Conservation (phyloP, 2,888 invertebrate genomes). For the Brachyopa scutellaris region DNA sequence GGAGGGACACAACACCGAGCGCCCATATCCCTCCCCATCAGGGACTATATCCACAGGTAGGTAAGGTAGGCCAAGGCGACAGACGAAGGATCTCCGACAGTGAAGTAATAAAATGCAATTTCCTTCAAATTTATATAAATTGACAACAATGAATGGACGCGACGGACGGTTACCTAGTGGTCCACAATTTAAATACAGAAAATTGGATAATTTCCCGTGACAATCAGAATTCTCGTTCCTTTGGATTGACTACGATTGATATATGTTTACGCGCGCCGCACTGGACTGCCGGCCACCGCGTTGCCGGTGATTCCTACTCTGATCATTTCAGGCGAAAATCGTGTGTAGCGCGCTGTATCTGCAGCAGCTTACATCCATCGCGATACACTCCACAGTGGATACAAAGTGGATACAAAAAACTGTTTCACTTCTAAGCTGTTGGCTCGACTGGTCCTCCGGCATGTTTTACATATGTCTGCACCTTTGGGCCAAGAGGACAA, state of each 20-base stretch:
- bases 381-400: constrained; percentile 50
- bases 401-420: constrained; percentile 71
- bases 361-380: constrained; percentile 59
- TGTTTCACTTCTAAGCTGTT: constrained; percentile 70
- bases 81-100: constrained; percentile 55
- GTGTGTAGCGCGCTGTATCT: constrained; percentile 61
- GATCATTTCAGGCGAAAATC: constrained; percentile 66
- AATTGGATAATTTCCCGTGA: constrained; percentile 82
- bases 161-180: constrained; percentile 56
- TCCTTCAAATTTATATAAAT: constrained; percentile 77
- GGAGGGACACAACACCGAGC: constrained; percentile 27
- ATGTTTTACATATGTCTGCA: constrained; percentile 81
- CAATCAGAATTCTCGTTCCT: constrained; percentile 76
- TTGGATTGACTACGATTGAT: constrained; percentile 78
- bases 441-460: constrained; percentile 76
- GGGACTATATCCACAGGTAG: no score
- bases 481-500: constrained; percentile 76
- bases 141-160: constrained; percentile 76
- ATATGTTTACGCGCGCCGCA: constrained; percentile 75
- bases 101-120: constrained; percentile 73
- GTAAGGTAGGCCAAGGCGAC: background rate
- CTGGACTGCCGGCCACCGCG: constrained; percentile 52
- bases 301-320: constrained; percentile 62
- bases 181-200: constrained; percentile 80
- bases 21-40: constrained; percentile 7